Conservation (phyloP, 2,888 invertebrate genomes). For the Diaphora mendica region DNA sequence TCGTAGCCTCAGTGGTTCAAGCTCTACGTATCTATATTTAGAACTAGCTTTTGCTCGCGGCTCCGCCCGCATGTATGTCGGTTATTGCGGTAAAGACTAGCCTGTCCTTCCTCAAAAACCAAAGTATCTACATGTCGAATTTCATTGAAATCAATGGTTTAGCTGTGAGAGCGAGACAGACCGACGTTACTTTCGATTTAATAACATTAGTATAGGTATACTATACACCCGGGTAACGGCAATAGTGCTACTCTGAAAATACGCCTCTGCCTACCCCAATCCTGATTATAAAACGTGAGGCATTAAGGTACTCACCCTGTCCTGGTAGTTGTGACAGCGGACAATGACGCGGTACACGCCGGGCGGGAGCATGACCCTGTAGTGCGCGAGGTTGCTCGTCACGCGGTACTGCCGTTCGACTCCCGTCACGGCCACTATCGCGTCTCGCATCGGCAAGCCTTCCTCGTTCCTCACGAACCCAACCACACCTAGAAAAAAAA, state of each 20-base stretch:
- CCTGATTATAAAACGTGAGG: not conserved
- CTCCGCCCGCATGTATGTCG: no score
- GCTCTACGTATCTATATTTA: not conserved
- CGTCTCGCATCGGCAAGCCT: slow-evolving; percentile 89
- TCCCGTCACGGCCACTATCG: slow-evolving; percentile 89
- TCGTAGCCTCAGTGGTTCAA: not conserved
- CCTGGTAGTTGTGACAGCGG: slow-evolving; percentile 87
- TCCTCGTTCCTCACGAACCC: slow-evolving; percentile 90
- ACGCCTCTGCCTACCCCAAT: no score
- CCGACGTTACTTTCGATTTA: no score
- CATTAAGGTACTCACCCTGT: slow-evolving; percentile 61
- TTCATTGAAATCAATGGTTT: no score
- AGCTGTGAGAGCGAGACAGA: no score
- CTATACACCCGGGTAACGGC: not conserved
- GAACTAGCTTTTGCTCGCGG: no score
- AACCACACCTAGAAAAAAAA: slow-evolving; percentile 84
- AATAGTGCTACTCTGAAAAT: not conserved
- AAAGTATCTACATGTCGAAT: no score
- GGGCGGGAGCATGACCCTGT: slow-evolving; percentile 89
- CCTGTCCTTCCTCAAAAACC: no score
- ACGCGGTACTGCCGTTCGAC: slow-evolving; percentile 87
- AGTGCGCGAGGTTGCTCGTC: slow-evolving; percentile 89
- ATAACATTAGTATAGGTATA: not conserved
- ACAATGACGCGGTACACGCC: slow-evolving; percentile 89
- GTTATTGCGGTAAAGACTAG: no score